Evolutionary conservation across 2,797 vertebrate genomes (phyloP), one percentile per base, ranked within the genome.

Genomic region (Agapornis canus): DNA sequence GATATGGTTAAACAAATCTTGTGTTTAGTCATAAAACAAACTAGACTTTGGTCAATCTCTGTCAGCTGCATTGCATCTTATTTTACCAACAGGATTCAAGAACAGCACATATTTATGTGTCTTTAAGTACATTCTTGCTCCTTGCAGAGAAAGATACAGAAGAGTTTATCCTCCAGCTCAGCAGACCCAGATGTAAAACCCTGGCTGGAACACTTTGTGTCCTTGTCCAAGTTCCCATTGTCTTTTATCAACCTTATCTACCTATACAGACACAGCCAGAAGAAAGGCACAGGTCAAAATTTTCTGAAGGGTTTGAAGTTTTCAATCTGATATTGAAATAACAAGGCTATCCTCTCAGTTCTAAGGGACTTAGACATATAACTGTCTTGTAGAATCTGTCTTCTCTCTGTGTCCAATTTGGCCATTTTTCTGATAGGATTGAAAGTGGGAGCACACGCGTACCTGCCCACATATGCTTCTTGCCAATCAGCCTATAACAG

Each of bases 281-380:
- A 71, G 52, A 61, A 70, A 70, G 11, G 4, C 52, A 54, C 0
- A 10, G 29, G 23, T 21, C 26, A 45, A 35, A 7, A 25, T 47
- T 42, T 56, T 25, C 32, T 48, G n/a, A 49, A 35, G 23, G 3
- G 7, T 61, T 47, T 52, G 52, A 57, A 76, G 26, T 26, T 81
- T 70, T 64, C 40, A 39, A 37, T 16, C 13, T 19, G 12, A 13
- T 37, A 6, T 9, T 70, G 57, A 71, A 78, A 57, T 26, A 59
- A 15, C 21, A 23, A 43, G 14, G 16, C 9, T 8, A 8, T 11
- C 16, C 23, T 60, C 40, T 35, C n/a, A 40, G 0, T 37, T 45
- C n/a, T 15, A 40, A 40, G 14, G 13, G 2, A 43, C 18, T 16
- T 45, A 0, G 0, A 26, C 9, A 18, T 4, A 12, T 13, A n/a